phyloP scores from a whole-genome alignment of 2,113 vertebrate genomes.

The Trichomycterus rosablanca region DNA sequence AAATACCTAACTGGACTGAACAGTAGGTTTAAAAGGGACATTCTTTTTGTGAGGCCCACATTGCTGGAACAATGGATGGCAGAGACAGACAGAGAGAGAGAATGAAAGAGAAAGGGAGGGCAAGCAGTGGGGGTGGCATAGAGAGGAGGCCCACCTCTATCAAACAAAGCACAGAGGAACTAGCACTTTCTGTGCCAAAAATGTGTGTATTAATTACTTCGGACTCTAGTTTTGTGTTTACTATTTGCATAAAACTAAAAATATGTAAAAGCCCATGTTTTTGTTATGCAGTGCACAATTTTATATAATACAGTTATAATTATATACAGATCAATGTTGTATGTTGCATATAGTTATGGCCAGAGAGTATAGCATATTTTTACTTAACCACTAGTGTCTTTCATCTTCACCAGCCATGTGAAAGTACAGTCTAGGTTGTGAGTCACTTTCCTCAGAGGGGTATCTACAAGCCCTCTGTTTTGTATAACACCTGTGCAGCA shows the following conservation, averaged over 20 bases:
- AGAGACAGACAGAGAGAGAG: slow-evolving; percentile 17
- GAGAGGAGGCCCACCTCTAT: slow-evolving; percentile 19
- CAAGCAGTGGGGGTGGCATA: neutral
- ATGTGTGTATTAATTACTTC: no score
- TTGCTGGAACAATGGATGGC: slow-evolving; percentile 49
- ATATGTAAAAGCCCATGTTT: no score
- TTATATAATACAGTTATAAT: no score
- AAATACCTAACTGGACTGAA: neutral
- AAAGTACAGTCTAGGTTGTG: no score
- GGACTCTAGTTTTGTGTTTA: neutral
- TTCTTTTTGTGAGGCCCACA: slow-evolving; percentile 53
- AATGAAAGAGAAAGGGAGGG: neutral
- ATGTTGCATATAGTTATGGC: no score
- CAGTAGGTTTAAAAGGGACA: slow-evolving; percentile 49
- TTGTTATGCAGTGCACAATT: no score
- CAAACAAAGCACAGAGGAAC: slow-evolving; percentile 26
- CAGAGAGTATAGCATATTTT: no score
- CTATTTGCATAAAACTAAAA: neutral
- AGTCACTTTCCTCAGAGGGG: no score
- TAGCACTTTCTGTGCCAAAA: slow-evolving; percentile 12
- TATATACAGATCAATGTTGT: no score
- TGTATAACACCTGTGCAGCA: neutral
- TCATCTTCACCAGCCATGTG: no score
- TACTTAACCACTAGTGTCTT: no score
- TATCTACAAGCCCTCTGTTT: slow-evolving; percentile 7